Evolutionary conservation across 1,140 invertebrate species (phyloP).

Genomic region (Dinoponera quadriceps): DNA sequence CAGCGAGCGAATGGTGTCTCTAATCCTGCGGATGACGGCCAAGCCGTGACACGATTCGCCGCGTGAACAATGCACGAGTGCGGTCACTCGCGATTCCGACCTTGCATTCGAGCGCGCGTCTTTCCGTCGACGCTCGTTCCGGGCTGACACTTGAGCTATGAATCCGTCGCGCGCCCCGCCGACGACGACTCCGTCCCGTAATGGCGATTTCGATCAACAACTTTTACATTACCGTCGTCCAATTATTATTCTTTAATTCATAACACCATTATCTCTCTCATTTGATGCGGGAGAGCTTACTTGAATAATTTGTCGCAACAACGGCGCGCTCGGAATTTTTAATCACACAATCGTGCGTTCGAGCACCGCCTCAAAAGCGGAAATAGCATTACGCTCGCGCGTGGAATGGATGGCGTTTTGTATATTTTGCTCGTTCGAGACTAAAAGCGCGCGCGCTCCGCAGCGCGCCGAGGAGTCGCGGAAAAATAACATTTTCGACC

Average conservation of each 20-base stretch:
- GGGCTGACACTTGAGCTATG: neutral
- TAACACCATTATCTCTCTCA: neutral
- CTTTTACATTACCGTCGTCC: neutral
- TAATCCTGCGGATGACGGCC: slow-evolving; percentile 53
- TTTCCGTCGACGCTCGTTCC: slow-evolving; percentile 1
- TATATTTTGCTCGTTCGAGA: slow-evolving; percentile 21
- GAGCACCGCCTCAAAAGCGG: slow-evolving; percentile 4
- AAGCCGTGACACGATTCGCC: slow-evolving; percentile 50
- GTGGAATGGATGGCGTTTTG: slow-evolving; percentile 33
- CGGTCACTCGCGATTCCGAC: slow-evolving; percentile 58
- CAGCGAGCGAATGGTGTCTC: slow-evolving; percentile 45
- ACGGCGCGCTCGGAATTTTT: neutral
- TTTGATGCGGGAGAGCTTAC: neutral
- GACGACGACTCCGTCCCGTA: neutral
- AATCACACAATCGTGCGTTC: neutral
- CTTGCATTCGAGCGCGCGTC: slow-evolving; percentile 46
- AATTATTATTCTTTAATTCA: neutral
- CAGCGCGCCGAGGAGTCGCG: slow-evolving; percentile 21
- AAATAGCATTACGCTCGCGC: slow-evolving; percentile 18
- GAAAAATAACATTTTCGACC: slow-evolving; percentile 57
- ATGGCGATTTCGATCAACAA: neutral
- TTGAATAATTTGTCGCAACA: neutral
- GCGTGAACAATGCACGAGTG: slow-evolving; percentile 59
- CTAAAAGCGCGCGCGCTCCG: slow-evolving; percentile 28
- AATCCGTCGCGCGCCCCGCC: neutral